A percentile compares a stretch with the other conserved stretches of the same genome.
phyloP scores from a whole-genome alignment of 2,797 vertebrate genomes.

The Danio albolineatus region DNA sequence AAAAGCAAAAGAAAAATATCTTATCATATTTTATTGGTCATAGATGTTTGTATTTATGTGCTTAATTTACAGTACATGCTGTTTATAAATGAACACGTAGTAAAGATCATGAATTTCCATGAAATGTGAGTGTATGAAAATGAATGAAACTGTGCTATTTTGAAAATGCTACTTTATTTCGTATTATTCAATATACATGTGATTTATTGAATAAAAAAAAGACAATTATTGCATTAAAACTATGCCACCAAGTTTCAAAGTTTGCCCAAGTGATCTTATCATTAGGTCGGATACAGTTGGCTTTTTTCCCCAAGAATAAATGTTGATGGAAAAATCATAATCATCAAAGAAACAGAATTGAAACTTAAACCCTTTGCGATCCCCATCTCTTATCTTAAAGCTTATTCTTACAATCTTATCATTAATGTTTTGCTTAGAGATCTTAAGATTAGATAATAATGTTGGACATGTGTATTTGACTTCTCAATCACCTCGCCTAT shows the following conservation, averaged over 20 bases:
- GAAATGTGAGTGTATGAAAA: no score
- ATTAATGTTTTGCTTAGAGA: slow-evolving; percentile 74
- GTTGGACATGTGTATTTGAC: slow-evolving; percentile 78
- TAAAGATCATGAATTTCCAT: no score
- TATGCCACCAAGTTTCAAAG: background rate
- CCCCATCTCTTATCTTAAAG: slow-evolving; percentile 10
- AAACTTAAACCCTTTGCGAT: background rate
- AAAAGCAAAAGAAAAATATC: no score
- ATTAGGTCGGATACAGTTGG: background rate
- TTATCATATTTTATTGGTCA: no score
- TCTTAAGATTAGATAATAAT: slow-evolving; percentile 74
- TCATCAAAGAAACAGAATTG: background rate
- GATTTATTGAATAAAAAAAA: no score
- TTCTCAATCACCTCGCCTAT: slow-evolving; percentile 80
- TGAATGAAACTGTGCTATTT: no score
- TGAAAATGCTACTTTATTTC: no score
- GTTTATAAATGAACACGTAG: no score
- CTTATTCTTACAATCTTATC: slow-evolving; percentile 46
- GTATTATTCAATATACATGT: no score
- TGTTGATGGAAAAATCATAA: background rate
- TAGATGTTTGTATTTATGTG: no score
- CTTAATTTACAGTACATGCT: no score
- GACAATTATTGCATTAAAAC: background rate
- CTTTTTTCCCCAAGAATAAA: background rate
- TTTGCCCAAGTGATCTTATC: background rate